Percentiles rank a stretch among this genome's conserved stretches.
Evolutionary conservation across 2,888 invertebrate species (phyloP).

Genomic region (Sinodicranocentrus sp.): DNA sequence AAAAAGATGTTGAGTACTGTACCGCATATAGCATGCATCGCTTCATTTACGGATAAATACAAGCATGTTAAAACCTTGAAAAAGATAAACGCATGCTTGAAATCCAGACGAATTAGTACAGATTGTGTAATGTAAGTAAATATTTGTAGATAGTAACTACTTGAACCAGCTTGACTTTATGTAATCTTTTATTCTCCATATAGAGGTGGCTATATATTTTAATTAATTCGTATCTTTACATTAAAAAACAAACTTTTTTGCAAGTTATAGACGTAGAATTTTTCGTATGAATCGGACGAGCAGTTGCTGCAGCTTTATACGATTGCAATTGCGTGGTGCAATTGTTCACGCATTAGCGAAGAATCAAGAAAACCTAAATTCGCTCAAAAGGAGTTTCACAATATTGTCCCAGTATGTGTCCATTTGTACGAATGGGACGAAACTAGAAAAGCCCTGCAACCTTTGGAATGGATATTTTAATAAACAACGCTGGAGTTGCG

Average conservation of each 20-base stretch:
- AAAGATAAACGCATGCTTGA: too few relatives aligned
- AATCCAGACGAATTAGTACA: too few relatives aligned
- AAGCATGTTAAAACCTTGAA: too few relatives aligned
- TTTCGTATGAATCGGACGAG: constrained; percentile 78
- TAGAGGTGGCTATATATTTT: neutral
- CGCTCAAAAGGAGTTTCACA: constrained; percentile 77
- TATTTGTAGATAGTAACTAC: too few relatives aligned
- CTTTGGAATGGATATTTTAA: constrained; percentile 3
- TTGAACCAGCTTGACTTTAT: too few relatives aligned
- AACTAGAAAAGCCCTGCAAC: constrained; percentile 78
- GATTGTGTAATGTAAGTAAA: too few relatives aligned
- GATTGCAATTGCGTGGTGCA: constrained; percentile 78
- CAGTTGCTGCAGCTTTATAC: constrained; percentile 77
- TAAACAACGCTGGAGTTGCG: constrained; percentile 11
- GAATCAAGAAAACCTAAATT: constrained; percentile 77
- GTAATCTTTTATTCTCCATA: too few relatives aligned
- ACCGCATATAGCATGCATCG: too few relatives aligned
- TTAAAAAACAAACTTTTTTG: neutral
- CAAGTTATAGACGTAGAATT: neutral
- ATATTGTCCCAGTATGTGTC: constrained; percentile 77
- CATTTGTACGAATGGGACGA: constrained; percentile 79
- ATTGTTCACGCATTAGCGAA: constrained; percentile 78
- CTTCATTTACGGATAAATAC: too few relatives aligned
- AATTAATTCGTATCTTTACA: neutral
- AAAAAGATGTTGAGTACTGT: too few relatives aligned